phyloP scores from a whole-genome alignment of 2,113 vertebrate species.

The Puma concolor region DNA sequence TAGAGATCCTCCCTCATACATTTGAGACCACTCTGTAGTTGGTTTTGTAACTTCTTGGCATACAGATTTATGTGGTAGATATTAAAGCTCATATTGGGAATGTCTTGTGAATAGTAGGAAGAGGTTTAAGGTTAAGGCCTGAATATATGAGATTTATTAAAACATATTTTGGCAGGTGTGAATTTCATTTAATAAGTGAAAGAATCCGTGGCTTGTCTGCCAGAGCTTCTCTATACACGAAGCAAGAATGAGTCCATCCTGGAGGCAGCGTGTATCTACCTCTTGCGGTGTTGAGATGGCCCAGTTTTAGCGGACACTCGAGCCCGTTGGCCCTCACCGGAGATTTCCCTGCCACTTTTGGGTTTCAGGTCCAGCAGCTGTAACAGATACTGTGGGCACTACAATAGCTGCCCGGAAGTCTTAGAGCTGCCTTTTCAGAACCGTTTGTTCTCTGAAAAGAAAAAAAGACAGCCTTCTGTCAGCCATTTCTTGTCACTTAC shows the following conservation, averaged over 20 bases:
- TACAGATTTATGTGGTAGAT: conserved; percentile 56
- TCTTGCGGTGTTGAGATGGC: conserved; percentile 57
- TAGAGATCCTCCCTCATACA: neutral
- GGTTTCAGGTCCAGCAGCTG: conserved; percentile 62
- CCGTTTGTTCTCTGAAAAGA: neutral
- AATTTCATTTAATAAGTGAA: conserved; percentile 82
- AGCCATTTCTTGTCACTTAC: conserved; percentile 54
- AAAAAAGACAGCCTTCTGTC: neutral
- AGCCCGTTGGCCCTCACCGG: neutral
- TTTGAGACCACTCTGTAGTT: conserved; percentile 30
- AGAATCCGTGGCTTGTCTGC: conserved; percentile 79
- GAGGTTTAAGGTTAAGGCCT: conserved; percentile 78
- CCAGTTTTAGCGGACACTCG: conserved; percentile 63
- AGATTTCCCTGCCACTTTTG: neutral
- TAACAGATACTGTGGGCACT: neutral
- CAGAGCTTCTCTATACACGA: conserved; percentile 24
- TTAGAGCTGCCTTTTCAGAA: neutral
- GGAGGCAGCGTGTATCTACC: conserved; percentile 63
- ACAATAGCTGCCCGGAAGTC: neutral
- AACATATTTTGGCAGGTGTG: conserved; percentile 82
- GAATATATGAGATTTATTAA: conserved; percentile 81
- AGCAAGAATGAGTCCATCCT: conserved; percentile 73
- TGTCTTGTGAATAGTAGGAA: conserved; percentile 71
- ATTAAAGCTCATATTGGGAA: conserved; percentile 54
- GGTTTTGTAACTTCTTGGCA: conserved; percentile 74